Evolutionary conservation across 2,113 vertebrate species (phyloP), one percentile per base, ranked within the genome.

Genomic region (Esox niger): DNA sequence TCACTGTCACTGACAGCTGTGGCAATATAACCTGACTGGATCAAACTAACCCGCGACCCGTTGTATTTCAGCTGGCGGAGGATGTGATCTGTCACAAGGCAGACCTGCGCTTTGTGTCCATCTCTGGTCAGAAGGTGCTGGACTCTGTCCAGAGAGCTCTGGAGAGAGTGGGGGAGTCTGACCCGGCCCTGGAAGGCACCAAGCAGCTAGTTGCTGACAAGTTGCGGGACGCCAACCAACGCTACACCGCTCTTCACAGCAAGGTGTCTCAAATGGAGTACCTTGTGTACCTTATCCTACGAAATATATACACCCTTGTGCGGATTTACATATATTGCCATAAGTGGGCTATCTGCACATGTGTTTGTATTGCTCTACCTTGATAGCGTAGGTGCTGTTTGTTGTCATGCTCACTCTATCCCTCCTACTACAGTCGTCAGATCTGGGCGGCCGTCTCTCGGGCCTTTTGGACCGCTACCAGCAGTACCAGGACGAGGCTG

Each of bases 21-120:
- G n/a, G n/a, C n/a, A n/a, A n/a, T n/a, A n/a, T n/a, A n/a, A n/a
- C 6, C 17, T 54, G 23, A 29, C 55, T 57, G 55, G n/a, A 21
- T 52, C 27, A 3, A 38, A 60, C 46, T 33, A 3, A 30, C 35
- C 27, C 27, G 46, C 32, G 13, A 47, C 26, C n/a, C 56, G 32
- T 60, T 73, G 9, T 79, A 1, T 61, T 71, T 5, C 82, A 92
- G 91, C 93, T 98, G 74, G 93, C 91, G 0, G 97, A 99, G 70
- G 97, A 99, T 0, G 93, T 99, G 0, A 96, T 99, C 83, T 99
- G 96, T 73, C 97, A 98, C 90, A 99, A 99, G 78, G 97, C 97
- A 0, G 97, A 99, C 83, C 85, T 98, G 83, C 92, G 97, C 27
- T 99, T 97, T 5, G 91, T 99, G 4, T 95, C 95, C 69, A 98